A percentile compares a stretch with the other conserved stretches of the same genome.
Evolutionary conservation across 2,113 vertebrate genomes (phyloP).

Genomic region (Pyxicephalus adspersus): DNA sequence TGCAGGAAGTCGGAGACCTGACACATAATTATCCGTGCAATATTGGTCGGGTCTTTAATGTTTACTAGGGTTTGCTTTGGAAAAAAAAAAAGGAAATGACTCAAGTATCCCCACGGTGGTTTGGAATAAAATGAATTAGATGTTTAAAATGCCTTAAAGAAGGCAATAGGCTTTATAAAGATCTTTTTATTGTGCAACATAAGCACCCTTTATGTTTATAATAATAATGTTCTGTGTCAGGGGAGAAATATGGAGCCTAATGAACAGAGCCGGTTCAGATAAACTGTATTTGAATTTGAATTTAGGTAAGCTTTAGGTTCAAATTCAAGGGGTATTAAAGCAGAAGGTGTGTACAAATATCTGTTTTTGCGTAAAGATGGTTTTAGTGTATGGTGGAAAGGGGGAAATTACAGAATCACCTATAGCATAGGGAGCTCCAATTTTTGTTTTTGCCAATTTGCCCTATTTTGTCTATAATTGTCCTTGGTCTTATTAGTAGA

Average conservation of each 20-base stretch:
- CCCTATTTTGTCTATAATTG: too few species aligned
- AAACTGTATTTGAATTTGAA: neutral
- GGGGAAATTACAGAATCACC: too few species aligned
- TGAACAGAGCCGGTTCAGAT: neutral
- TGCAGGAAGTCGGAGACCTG: slow-evolving; percentile 42
- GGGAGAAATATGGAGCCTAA: neutral
- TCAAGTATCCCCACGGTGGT: slow-evolving; percentile 33
- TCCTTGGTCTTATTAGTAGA: too few species aligned
- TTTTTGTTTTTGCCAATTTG: too few species aligned
- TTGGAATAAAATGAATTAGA: slow-evolving; percentile 52
- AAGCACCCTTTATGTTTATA: slow-evolving; percentile 32
- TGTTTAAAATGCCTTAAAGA: slow-evolving; percentile 47
- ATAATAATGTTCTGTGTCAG: slow-evolving; percentile 18
- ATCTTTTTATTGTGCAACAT: slow-evolving; percentile 17
- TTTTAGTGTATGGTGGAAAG: too few species aligned
- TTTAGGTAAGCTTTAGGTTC: too few species aligned
- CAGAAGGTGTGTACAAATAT: too few species aligned
- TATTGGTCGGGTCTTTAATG: slow-evolving; percentile 51
- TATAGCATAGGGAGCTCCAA: too few species aligned
- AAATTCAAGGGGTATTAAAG: too few species aligned
- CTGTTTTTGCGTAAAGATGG: too few species aligned
- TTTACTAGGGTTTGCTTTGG: slow-evolving; percentile 51
- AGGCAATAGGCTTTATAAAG: slow-evolving; percentile 26
- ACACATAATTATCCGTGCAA: slow-evolving; percentile 50
- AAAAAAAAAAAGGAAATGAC: slow-evolving; percentile 42